These are phyloP conservation scores for Tenthredo distinguenda DNA, from an alignment of 2,888 invertebrate genomes.

Conservation along the genomic window DNA sequence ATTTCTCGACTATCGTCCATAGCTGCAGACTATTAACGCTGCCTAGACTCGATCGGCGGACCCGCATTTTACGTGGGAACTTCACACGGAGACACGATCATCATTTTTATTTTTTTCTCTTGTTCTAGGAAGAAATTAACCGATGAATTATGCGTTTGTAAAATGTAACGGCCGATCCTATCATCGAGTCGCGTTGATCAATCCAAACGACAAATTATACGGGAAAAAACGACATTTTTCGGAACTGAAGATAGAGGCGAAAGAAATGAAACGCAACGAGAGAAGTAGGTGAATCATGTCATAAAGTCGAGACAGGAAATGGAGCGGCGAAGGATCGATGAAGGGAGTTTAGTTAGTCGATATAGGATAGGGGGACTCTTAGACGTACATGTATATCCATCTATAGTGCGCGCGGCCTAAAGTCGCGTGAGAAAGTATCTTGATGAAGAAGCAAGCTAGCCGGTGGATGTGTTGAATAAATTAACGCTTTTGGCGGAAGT, in stretches of 20 bases:
- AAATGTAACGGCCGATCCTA: not conserved
- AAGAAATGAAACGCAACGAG: not conserved
- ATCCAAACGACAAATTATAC: not conserved
- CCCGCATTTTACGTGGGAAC: constrained; percentile 49
- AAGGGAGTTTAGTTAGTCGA: constrained; percentile 26
- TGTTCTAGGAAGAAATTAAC: not conserved
- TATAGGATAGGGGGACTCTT: constrained; percentile 1
- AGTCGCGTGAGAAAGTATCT: constrained; percentile 49
- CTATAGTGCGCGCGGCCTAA: not conserved
- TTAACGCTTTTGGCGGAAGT: constrained; percentile 41
- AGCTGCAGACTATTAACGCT: not conserved
- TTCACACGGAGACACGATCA: not conserved
- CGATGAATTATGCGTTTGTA: not conserved
- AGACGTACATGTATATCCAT: not conserved
- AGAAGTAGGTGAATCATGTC: constrained; percentile 22
- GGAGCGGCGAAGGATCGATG: constrained; percentile 28
- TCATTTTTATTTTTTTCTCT: not conserved
- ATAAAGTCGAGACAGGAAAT: constrained; percentile 38
- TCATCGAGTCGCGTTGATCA: not conserved
- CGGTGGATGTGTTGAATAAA: constrained; percentile 34
- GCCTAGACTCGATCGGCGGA: not conserved
- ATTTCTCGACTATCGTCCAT: constrained; percentile 13
- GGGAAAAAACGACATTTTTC: not conserved
- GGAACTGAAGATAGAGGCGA: not conserved
- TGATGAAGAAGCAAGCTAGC: constrained; percentile 37